phyloP scores from a whole-genome alignment of 1,140 invertebrate genomes.

The Lepeophtheirus salmonis region DNA sequence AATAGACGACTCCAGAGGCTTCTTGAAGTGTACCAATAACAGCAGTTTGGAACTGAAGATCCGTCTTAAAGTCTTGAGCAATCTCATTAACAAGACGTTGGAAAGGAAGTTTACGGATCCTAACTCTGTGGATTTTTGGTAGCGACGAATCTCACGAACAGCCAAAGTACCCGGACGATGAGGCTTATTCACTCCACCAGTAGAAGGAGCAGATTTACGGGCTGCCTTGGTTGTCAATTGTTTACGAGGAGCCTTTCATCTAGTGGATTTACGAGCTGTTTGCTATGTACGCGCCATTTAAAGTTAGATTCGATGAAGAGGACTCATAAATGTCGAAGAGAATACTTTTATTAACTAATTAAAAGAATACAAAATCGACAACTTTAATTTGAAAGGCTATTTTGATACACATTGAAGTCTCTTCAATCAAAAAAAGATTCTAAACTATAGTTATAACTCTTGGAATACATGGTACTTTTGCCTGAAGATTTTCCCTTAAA shows the following conservation, averaged over 20 bases:
- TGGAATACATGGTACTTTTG: no score
- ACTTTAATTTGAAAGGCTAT: no score
- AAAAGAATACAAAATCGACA: no score
- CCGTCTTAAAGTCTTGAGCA: constrained; percentile 55
- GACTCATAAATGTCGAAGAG: no score
- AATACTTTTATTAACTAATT: no score
- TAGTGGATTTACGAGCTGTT: constrained; percentile 57
- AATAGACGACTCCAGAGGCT: constrained; percentile 67
- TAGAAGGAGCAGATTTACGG: constrained; percentile 57
- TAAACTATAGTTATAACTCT: no score
- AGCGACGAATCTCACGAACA: constrained; percentile 33
- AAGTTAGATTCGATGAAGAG: no score
- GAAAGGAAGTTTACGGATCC: constrained; percentile 70
- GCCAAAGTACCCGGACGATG: constrained; percentile 56
- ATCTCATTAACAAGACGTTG: constrained; percentile 66
- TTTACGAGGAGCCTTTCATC: constrained; percentile 68
- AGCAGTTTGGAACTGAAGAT: constrained; percentile 57
- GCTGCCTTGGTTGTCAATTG: constrained; percentile 69
- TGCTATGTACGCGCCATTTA: constrained; percentile 76
- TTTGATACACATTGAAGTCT: no score
- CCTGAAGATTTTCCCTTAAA: no score
- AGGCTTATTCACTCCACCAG: constrained; percentile 50
- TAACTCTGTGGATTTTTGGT: constrained; percentile 50
- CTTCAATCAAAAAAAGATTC: no score
- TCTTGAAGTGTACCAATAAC: constrained; percentile 52